phyloP scores from a whole-genome alignment of 2,113 vertebrate genomes.

The Speoplatyrhinus poulsoni region DNA sequence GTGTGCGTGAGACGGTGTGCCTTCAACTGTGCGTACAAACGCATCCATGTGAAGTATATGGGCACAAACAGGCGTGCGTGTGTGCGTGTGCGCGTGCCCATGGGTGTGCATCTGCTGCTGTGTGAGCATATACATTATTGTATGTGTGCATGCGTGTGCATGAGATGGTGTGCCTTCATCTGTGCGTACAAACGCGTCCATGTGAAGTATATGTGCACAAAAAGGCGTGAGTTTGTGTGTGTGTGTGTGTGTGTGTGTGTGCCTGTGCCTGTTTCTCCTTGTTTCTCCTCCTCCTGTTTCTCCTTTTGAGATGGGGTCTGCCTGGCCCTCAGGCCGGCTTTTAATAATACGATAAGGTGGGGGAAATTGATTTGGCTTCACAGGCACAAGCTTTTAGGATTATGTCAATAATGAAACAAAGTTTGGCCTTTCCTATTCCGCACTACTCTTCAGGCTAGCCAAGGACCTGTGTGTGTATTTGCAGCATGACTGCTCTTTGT shows the following conservation, averaged over 20 bases:
- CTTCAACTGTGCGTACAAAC: background rate
- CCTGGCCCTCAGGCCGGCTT: conserved; percentile 65
- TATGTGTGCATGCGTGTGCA: no score
- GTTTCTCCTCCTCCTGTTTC: conserved; percentile 33
- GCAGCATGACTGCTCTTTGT: conserved; percentile 55
- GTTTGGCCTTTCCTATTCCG: conserved; percentile 64
- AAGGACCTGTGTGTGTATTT: conserved; percentile 44
- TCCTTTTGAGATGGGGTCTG: conserved; percentile 52
- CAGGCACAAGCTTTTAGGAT: conserved; percentile 72
- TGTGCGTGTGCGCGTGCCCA: background rate
- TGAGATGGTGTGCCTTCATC: background rate
- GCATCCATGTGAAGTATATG: background rate
- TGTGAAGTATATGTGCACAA: background rate
- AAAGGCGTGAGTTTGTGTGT: background rate
- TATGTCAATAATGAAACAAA: conserved; percentile 75
- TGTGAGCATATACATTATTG: background rate
- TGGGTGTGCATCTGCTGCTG: conserved; percentile 16
- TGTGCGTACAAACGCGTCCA: background rate
- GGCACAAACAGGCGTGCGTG: background rate
- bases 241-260: background rate
- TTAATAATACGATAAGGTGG: conserved; percentile 78
- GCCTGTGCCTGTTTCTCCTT: background rate
- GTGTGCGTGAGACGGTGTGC: background rate
- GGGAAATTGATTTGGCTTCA: conserved; percentile 76
- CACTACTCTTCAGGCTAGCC: conserved; percentile 61